Conservation (phyloP, 2,113 vertebrate species). For the Amblyornis subalaris region DNA sequence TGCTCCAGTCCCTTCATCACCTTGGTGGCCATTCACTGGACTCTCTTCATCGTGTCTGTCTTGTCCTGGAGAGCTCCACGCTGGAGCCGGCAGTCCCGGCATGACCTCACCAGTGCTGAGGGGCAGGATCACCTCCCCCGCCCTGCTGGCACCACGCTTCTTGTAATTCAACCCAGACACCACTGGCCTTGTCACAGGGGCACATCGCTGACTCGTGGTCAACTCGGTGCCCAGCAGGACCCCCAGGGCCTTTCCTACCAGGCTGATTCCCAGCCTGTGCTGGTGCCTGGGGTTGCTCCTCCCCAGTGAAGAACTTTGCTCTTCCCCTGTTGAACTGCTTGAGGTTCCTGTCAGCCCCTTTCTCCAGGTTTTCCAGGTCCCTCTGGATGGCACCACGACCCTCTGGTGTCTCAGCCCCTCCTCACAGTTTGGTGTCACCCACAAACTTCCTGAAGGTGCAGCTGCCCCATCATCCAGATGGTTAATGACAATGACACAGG, state of each 20-base stretch:
- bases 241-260: background rate
- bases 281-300: background rate
- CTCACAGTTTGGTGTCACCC: background rate
- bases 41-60: background rate
- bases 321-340: rapidly evolving
- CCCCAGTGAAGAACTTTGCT: background rate
- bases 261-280: background rate
- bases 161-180: rapidly evolving
- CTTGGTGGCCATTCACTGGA: background rate
- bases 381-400: rapidly evolving
- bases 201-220: rapidly evolving
- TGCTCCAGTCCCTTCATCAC: background rate
- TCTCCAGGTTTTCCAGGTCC: background rate
- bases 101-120: background rate
- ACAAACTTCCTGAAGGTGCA: rapidly evolving
- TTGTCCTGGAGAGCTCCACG: too few relatives aligned
- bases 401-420: rapidly evolving
- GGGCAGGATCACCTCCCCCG: background rate
- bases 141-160: too few relatives aligned
- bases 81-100: background rate
- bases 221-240: background rate
- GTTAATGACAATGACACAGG: rapidly evolving
- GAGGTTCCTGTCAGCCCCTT: too few relatives aligned
- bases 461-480: background rate
- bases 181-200: rapidly evolving